These are phyloP conservation scores for Arbacia lixula DNA, from an alignment of 53 echinoderm and acorn worm genomes.

Conservation along the genomic window DNA sequence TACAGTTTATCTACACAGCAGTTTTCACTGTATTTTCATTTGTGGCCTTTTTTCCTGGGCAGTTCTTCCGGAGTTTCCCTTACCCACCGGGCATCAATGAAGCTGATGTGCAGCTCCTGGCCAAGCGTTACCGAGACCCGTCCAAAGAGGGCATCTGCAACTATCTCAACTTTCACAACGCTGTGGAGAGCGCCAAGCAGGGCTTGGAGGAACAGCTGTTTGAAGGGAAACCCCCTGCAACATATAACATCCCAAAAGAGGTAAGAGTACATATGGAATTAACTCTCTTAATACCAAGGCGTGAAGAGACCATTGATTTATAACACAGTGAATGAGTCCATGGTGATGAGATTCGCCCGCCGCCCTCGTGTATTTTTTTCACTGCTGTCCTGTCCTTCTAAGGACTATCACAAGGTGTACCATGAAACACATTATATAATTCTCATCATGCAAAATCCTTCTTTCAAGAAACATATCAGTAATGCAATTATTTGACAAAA, in stretches of 20 bases:
- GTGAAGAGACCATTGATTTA: too few relatives aligned
- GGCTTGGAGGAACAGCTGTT: slow-evolving; percentile 76
- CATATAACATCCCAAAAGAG: slow-evolving; percentile 93
- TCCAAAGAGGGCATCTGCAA: slow-evolving; percentile 84
- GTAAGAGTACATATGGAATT: slow-evolving; percentile 63
- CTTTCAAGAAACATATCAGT: too few relatives aligned
- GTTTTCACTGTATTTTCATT: not conserved
- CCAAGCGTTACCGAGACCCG: slow-evolving; percentile 83
- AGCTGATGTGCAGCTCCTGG: slow-evolving; percentile 72
- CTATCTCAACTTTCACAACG: slow-evolving; percentile 97
- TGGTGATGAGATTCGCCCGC: too few relatives aligned
- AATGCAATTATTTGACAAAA: too few relatives aligned
- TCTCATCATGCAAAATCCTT: too few relatives aligned
- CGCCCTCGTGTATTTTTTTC: too few relatives aligned
- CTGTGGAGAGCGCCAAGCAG: slow-evolving; percentile 84
- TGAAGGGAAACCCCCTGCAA: slow-evolving; percentile 72
- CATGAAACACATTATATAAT: too few relatives aligned
- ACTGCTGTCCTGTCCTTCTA: too few relatives aligned
- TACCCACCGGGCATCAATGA: slow-evolving; percentile 86
- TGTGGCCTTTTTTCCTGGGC: not conserved
- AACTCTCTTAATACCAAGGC: too few relatives aligned
- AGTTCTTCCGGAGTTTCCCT: slow-evolving; percentile 95
- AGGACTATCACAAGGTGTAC: too few relatives aligned
- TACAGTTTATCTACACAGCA: too few relatives aligned
- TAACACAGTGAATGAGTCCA: too few relatives aligned